A percentile compares a stretch with the other conserved stretches of the same genome.
These are phyloP conservation scores for Stenotaenia linearis DNA, from an alignment of 2,888 invertebrate genomes.

Conservation along the genomic window DNA sequence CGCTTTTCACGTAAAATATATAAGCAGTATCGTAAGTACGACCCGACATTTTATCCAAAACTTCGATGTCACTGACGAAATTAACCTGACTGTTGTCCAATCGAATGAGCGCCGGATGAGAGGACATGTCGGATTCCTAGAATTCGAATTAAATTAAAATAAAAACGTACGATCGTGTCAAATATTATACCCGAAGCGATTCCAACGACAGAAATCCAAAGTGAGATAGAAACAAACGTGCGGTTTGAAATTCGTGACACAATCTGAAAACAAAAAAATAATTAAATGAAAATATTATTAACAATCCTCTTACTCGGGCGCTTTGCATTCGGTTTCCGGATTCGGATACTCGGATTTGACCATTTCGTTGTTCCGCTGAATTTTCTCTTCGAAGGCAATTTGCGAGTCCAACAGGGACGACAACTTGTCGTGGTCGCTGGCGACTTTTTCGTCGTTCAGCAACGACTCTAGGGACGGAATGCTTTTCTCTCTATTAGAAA, in stretches of 20 bases:
- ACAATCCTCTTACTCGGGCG: slow-evolving; percentile 42
- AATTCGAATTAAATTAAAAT: too few species aligned
- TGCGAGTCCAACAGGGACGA: slow-evolving; percentile 45
- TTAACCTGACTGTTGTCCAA: slow-evolving; percentile 65
- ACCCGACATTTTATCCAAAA: slow-evolving; percentile 77
- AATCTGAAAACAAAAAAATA: slow-evolving; percentile 36
- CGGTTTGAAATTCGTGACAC: slow-evolving; percentile 90
- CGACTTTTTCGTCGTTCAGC: slow-evolving; percentile 54
- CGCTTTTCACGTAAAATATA: slow-evolving; percentile 85
- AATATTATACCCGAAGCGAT: slow-evolving; percentile 53
- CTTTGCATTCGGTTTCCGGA: slow-evolving; percentile 51
- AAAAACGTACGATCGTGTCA: too few species aligned
- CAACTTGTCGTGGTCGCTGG: slow-evolving; percentile 60
- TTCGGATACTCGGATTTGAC: slow-evolving; percentile 46
- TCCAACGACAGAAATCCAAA: slow-evolving; percentile 74
- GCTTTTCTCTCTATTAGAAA: slow-evolving; percentile 66
- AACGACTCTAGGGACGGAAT: slow-evolving; percentile 82
- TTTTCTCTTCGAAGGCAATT: slow-evolving; percentile 44
- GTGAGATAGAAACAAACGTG: slow-evolving; percentile 88
- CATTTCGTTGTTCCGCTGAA: slow-evolving; percentile 40
- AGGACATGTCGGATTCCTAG: not conserved
- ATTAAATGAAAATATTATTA: not conserved
- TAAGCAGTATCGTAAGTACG: slow-evolving; percentile 87
- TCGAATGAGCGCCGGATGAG: slow-evolving; percentile 55
- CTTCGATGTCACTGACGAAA: slow-evolving; percentile 71